Base-by-base conservation (phyloP, 2,797 vertebrate species). In the Peromyscus aztecus region DNA sequence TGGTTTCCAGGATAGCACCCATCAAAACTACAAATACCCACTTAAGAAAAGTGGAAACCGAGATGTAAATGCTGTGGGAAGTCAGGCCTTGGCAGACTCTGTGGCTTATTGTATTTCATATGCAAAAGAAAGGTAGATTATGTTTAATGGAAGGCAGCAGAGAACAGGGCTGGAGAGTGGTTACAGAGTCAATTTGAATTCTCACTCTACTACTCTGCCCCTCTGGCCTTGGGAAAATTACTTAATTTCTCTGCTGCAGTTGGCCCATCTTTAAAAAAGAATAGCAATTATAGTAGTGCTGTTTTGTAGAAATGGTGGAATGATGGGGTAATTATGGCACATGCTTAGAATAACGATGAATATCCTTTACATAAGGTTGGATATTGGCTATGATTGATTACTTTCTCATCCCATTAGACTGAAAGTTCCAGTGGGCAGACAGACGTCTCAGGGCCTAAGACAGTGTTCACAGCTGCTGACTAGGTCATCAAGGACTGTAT, bases 201-300 rank as follows among this genome's bases (percentile, higher is more conserved):
- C n/a, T 40, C 17, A n/a, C 19, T 61, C 93, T 76, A 77, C 65
- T 61, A 57, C 49, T 75, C 23, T 12, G 11, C 57, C 71, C 59
- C 52, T n/a, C 46, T 40, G 80, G 46, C 80, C 75, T 75, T 59
- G 81, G 19, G 29, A 83, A 94, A 90, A 78, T 73, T 34, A 37
- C 57, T 69, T 90, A 46, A 80, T 91, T 76, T 49, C 57, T 84
- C 59, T 76, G 59, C 31, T 85, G 7, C 5, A 71, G 43, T 96
- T 85, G 61, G 40, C n/a, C 89, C 43, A 92, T 43, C 85, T 88
- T 65, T 83, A 31, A 89, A 89, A 91, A 82, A 73, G 40, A 65
- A 34, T 46, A 46, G 59, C 78, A 91, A 40, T 83, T 78, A 52
- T 37, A 73, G 19, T 75, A 87, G 49, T 43, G 55, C 52, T 78